phyloP scores from a whole-genome alignment of 2,113 vertebrate genomes.

The Cyanoramphus novaezelandiae region DNA sequence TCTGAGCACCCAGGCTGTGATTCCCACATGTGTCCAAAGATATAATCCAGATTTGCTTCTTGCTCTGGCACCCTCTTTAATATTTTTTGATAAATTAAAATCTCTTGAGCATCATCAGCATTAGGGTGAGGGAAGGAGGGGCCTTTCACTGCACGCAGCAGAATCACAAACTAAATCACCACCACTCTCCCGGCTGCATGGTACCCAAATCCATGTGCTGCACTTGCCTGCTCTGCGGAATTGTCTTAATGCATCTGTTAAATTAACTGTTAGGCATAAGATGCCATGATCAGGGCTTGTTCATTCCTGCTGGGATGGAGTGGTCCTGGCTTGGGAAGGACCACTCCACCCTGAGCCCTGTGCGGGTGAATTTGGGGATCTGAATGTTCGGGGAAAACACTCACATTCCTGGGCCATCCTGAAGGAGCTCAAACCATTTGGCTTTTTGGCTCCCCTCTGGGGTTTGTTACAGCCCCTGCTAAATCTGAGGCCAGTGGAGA shows the following conservation, averaged over 20 bases:
- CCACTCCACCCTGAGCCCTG: fast-evolving
- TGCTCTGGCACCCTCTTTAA: not conserved
- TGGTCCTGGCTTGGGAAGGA: not conserved
- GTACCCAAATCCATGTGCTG: not conserved
- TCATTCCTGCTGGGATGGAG: not conserved
- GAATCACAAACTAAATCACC: not conserved
- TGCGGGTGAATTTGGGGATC: not conserved
- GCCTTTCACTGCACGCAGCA: not conserved
- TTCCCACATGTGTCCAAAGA: constrained; percentile 44
- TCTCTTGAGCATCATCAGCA: not conserved
- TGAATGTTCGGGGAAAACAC: not conserved
- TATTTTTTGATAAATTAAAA: constrained; percentile 3
- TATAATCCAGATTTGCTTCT: constrained; percentile 67
- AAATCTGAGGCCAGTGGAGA: not conserved
- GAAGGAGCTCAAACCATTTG: not conserved
- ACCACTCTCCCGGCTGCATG: not conserved
- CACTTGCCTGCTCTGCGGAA: not conserved
- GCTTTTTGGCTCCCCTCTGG: not conserved
- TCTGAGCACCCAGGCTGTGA: not conserved
- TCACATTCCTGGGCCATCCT: not conserved
- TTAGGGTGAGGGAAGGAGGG: not conserved
- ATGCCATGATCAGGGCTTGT: not conserved
- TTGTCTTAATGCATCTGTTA: not conserved
- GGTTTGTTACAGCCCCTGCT: not conserved
- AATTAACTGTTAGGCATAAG: not conserved